These are phyloP conservation scores for Drosophila suzukii DNA, from an alignment of 1,140 invertebrate species.

Conservation along the genomic window DNA sequence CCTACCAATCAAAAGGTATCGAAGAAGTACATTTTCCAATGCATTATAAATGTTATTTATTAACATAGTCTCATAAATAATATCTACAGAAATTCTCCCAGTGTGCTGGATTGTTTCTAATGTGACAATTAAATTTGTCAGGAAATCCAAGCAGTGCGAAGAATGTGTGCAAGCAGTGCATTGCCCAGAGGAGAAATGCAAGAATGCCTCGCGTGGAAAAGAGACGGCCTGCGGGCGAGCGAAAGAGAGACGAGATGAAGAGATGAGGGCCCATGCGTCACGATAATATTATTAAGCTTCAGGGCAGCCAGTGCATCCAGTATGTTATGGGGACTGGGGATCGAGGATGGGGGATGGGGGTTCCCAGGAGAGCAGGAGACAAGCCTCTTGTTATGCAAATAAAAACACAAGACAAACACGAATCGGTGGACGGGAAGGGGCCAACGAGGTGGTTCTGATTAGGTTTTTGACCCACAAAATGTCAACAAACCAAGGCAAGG, in stretches of 20 bases:
- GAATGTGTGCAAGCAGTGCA: constrained; percentile 29
- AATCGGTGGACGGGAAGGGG: not conserved
- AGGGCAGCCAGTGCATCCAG: constrained; percentile 5
- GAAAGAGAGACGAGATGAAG: not conserved
- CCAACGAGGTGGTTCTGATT: constrained; percentile 6
- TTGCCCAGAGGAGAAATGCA: constrained; percentile 22
- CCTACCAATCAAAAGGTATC: too few species aligned
- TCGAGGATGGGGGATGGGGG: too few species aligned
- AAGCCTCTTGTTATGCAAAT: constrained; percentile 27
- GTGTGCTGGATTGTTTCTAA: constrained; percentile 37
- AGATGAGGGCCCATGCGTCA: constrained; percentile 30
- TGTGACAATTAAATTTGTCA: constrained; percentile 73
- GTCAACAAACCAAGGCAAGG: constrained; percentile 20
- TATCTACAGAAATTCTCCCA: not conserved
- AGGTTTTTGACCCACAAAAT: constrained; percentile 33
- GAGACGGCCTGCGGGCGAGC: not conserved
- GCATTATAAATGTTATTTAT: too few species aligned
- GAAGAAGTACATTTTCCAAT: too few species aligned
- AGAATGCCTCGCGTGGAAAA: constrained; percentile 13
- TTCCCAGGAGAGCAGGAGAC: not conserved
- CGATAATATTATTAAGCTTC: constrained; percentile 8
- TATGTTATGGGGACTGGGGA: not conserved
- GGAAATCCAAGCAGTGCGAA: constrained; percentile 14
- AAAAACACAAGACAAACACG: constrained; percentile 15
- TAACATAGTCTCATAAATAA: too few species aligned